A percentile compares a stretch with the other conserved stretches of the same genome.
phyloP scores from a whole-genome alignment of 2,888 invertebrate genomes.

The Microctonus brassicae region DNA sequence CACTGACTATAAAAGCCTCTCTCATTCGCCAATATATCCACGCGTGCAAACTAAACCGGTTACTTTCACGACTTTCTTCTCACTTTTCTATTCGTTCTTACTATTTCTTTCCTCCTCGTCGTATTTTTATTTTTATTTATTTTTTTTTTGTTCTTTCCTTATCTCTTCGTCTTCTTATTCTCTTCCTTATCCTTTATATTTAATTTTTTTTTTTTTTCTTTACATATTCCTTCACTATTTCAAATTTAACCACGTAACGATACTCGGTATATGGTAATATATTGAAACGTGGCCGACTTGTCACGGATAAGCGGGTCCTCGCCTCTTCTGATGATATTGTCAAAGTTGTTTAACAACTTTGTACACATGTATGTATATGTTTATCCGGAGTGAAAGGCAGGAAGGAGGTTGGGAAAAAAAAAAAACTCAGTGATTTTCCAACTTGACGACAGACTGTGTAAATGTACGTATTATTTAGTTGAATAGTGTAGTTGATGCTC shows the following conservation, averaged over 20 bases:
- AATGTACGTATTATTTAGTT: neutral
- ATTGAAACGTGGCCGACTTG: slow-evolving; percentile 28
- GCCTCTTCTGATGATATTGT: slow-evolving; percentile 27
- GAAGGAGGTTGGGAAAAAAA: slow-evolving; percentile 36
- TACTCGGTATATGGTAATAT: neutral
- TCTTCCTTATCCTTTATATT: slow-evolving; percentile 21
- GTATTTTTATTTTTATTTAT: slow-evolving; percentile 8
- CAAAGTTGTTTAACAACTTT: slow-evolving; percentile 38
- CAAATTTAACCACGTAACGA: slow-evolving; percentile 27
- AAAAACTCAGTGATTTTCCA: slow-evolving; percentile 1
- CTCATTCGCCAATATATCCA: slow-evolving; percentile 24
- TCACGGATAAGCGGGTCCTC: slow-evolving; percentile 11
- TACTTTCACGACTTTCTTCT: slow-evolving; percentile 60
- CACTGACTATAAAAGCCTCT: slow-evolving; percentile 13
- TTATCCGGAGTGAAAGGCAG: slow-evolving; percentile 65
- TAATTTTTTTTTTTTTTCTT: neutral
- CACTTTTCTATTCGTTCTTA: slow-evolving; percentile 31
- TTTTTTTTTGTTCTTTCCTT: neutral
- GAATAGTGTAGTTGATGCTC: neutral
- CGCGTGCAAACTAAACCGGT: slow-evolving; percentile 23
- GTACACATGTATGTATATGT: slow-evolving; percentile 30
- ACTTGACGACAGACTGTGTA: slow-evolving; percentile 1
- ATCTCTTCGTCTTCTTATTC: slow-evolving; percentile 18
- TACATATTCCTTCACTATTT: neutral
- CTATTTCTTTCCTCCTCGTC: slow-evolving; percentile 1